phyloP scores from a whole-genome alignment of 2,113 vertebrate genomes.

The Tetrao urogallus region DNA sequence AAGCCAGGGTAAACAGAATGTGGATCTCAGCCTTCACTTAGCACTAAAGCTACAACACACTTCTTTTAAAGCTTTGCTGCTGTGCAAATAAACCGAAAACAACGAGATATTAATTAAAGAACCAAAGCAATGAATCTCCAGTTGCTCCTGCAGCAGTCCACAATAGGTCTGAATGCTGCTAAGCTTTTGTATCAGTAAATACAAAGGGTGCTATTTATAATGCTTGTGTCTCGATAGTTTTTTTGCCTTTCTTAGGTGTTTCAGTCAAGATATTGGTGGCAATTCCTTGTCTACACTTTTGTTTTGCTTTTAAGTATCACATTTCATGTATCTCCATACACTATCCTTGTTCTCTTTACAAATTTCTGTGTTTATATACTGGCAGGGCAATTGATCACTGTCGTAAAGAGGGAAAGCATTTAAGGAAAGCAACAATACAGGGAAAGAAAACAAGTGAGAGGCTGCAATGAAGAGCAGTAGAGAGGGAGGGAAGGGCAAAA shows the following conservation, averaged over 20 bases:
- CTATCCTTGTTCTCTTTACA: background rate
- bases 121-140: background rate
- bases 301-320: background rate
- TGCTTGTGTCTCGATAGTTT: background rate
- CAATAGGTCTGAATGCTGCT: background rate
- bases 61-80: constrained; percentile 15
- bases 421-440: background rate
- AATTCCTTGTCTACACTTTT: background rate
- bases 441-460: background rate
- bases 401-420: background rate
- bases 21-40: background rate
- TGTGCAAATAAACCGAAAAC: background rate
- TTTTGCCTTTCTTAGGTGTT: background rate
- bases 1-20: background rate
- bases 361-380: background rate
- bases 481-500: background rate
- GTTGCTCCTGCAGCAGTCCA: background rate
- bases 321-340: background rate
- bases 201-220: background rate
- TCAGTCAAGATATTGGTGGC: background rate
- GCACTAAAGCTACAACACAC: background rate
- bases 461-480: background rate
- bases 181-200: background rate
- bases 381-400: background rate
- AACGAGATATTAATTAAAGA: background rate